Base-by-base conservation (phyloP, 2,113 vertebrate genomes). In the Climacteris rufus region DNA sequence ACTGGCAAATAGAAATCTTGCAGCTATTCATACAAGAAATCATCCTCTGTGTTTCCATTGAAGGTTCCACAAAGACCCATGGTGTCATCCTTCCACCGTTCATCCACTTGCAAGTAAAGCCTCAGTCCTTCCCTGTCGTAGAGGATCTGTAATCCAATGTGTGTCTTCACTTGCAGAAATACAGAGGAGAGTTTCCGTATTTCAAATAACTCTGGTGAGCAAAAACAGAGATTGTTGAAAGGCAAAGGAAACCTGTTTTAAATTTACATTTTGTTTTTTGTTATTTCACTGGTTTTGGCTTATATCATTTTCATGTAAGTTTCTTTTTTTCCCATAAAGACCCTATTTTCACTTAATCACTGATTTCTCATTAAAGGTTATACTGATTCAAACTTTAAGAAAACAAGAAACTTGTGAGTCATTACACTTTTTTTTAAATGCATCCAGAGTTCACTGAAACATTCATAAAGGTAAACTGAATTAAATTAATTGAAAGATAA, bases 1-100 rank as follows among this genome's bases (percentile, higher is more conserved):
- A 66, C 7, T 92, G 50, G 47, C 37, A 91, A 69, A 91, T 4
- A 94, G 54, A 93, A 90, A 90, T 82, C 49, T 35, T 50, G 74
- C 35, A 60, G 60, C 28, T 70, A 37, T 83, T 92, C 99, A 87
- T 98, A 99, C 99, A 99, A 97, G 96, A 99, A 99, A 77, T 99
- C 99, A 19, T 99, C 99, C 89, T 99, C 99, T 35, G 97, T 99
- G 96, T 99, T 99, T 91, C 99, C 99, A 49, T 99, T 99, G 98
- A 99, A 99, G 90, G 99, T 99, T 89, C 99, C 99, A 39, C 99
- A 99, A 65, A 99, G 98, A 31, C 99, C 99, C 83, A 98, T 97
- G 0, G 99, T 99, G 94, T 99, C 97, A 3, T 99, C 99, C 94
- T 98, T 98, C 99, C 99, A 99, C 33, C 90, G 97, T 74, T 96